Evolutionary conservation across 1,140 invertebrate species (phyloP), one percentile per base, ranked within the genome.

Genomic region (Heliconius nattereri): DNA sequence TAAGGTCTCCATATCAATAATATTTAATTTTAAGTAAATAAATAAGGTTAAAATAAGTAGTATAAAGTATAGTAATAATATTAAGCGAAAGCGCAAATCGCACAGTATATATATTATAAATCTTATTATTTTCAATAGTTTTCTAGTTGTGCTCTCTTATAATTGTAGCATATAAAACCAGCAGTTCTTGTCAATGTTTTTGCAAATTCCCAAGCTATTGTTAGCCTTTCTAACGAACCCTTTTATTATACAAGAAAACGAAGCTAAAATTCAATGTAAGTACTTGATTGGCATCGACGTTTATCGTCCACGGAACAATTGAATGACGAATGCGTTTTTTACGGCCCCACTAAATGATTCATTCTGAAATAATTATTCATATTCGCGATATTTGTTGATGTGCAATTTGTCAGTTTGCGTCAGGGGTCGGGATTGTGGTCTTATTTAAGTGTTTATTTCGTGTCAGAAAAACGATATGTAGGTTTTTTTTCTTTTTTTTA

Each of bases 311-410:
- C 32, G 76, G 83, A 87, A 85, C 87, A 90, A 92, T 92, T 92
- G 89, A 86, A 92, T 90, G 90, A 92, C 85, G 89, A 89, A 92
- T 88, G 89, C 84, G 83, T 80, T 83, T 86, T 86, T 87, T 85
- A 85, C 87, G 85, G 79, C 72, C 71, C 32, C 70, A 37, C 52
- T 74, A 52, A 81, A 70, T 74, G 71, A 86, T 88, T 86, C 85
- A 91, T 87, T 79, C 73, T 77, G 32, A 80, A 81, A 84, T 85
- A 71, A 81, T 82, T 81, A 76, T 74, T 66, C 26, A 35, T 66
- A 16, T 60, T 45, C 40, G 70, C n/a, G n/a, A 32, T 71, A 74
- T 79, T 79, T 79, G 75, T 71, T 79, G 57, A 7, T 37, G 2
- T 54, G 7, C n/a, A 75, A 79, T 79, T 79, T 79, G 73, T 79